Evolutionary conservation across 92 coral and sea anemone genomes (phyloP), one percentile per base, ranked within the genome.

Genomic region (Bergia puertoricense): DNA sequence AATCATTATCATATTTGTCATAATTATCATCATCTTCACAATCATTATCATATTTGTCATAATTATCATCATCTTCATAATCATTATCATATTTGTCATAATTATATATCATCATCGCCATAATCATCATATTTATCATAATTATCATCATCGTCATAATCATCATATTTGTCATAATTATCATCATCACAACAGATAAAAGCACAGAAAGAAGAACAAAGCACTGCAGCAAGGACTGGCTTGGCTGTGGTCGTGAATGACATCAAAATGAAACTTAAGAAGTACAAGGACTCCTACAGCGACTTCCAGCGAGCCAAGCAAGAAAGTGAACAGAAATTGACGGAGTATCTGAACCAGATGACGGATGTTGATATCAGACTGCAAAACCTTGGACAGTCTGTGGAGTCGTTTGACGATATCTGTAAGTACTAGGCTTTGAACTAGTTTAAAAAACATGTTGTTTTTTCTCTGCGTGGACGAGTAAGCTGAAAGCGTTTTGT

Each of bases 391-490:
- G 98, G 98, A 38, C 93, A 95, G 88, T 88, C 89, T 1, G 88
- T 93, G 88, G 96, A 95, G 89, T 94, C 98, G n/a, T 86, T 95
- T 83, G 93, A 93, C 54, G 91, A 86, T 44, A 92, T 93, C 56
- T 93, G 98, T 95, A 92, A 90, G 95, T 94, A 6, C 30, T 30
- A 30, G 30, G 30, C 30, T 30, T 30, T 30, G 30, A 30, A 30
- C 30, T 30, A 30, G 30, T 30, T 30, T 30, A 30, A 30, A 30
- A 30, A 30, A 30, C 30, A 30, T 30, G 30, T 30, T 30, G 30
- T 30, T 30, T 30, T 30, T 30, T 30, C 30, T 30, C 30, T 30
- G 30, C 30, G 30, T 30, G 30, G 30, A 30, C 30, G 30, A 30
- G 30, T 30, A 30, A 30, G 30, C 30, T 30, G 30, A 30, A 30